Evolutionary conservation across 2,888 invertebrate species (phyloP), one percentile per base, ranked within the genome.

Genomic region (Cloeon dipterum): DNA sequence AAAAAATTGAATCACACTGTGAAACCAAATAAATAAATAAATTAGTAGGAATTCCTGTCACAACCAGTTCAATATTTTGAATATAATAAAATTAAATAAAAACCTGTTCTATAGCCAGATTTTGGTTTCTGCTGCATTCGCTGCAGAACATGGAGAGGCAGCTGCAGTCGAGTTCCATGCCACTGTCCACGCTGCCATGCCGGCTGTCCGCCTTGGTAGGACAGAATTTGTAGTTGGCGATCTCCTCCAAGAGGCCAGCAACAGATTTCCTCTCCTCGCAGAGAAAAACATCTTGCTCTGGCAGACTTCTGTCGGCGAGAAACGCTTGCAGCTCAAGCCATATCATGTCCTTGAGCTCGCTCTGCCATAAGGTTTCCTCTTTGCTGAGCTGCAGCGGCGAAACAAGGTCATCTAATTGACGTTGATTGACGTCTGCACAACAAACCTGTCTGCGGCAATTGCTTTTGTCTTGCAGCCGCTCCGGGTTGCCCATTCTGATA

Each of bases 311-410:
- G 43, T 78, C 78, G 0, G 79, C 77, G 44, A 78, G 66, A 63
- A 72, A 74, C 1, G 88, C 88, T 56, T 82, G 81, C 42, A 91
- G 59, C 59, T 88, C 88, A 46, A 89, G 56, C 89, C 89, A 91
- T 46, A 89, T 78, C 45, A 85, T 64, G 58, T 89, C 88, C 56
- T 83, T 83, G 35, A 83, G 58, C 59, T 83, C 79, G 46, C 77
- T 83, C 56, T 85, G 83, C 79, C 82, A 88, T 32, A 78, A 62
- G 42, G 78, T 72, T 52, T 88, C 85, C 53, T 89, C 86, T 44
- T 73, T 70, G 46, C 82, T 82, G 50, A 78, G 66, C 71, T 78
- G 58, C 14, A 25, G 33, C 8, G 18, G 17, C 19, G 3, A 32
- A 20, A 14, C 13, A 17, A 26, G 37, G 21, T 32, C 20, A 1